Evolutionary conservation across 2,888 invertebrate genomes (phyloP), one percentile per base, ranked within the genome.

Genomic region (Gari tellinella): DNA sequence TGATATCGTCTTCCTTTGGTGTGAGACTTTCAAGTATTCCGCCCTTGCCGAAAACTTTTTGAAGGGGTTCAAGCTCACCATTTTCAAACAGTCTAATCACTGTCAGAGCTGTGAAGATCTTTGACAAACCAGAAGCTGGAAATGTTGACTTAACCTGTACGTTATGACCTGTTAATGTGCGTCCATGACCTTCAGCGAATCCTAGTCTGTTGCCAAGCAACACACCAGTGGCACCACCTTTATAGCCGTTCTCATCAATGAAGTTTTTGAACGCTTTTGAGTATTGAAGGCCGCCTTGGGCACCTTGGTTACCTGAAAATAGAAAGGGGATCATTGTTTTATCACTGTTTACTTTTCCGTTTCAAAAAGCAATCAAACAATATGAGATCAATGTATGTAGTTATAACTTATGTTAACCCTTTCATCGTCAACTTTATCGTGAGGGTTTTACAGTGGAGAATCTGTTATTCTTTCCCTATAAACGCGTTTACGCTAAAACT

Each of bases 21-120:
- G 73, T 76, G 14, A 88, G 49, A 48, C 57, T 55, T 23, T 72
- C 46, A 31, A 90, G 78, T 7, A 85, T 74, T 0, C 88, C 87
- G 15, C 66, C 60, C 2, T 67, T 45, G 4, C 89, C 89, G 64
- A 90, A 90, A 15, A 90, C 85, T 37, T 79, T 80, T 23, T 80
- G 69, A 8, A 74, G 74, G 7, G 88, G 81, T 12, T 65, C 62
- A 5, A 90, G 43, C 25, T 78, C 53, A 0, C 87, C 86, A 2
- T 85, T 77, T 60, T 90, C 86, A 0, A 83, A 84, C 38, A 90
- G 82, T 70, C 84, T 81, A 26, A 88, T 55, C 26, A 87, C 75
- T 8, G 89, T 86, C 38, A 90, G 72, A 0, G 88, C 86, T 8
- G 90, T 90, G 37, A 90, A 74, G 19, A 86, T 82, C 74, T 90